phyloP scores from a whole-genome alignment of 2,113 vertebrate species.

The Oreochromis spilurus region DNA sequence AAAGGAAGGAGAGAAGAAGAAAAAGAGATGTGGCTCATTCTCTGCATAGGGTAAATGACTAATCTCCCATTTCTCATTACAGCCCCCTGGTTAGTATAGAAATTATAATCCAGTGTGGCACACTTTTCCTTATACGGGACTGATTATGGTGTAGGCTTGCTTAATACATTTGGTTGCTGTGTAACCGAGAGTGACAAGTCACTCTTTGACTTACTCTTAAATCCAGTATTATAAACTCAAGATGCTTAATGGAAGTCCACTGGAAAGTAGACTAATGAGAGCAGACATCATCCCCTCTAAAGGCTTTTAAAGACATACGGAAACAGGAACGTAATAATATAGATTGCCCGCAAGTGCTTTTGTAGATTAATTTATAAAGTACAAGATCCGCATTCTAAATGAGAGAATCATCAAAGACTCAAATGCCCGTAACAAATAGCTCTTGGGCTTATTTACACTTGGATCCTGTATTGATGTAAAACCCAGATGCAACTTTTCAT shows the following conservation, averaged over 20 bases:
- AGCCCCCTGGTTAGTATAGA: background rate
- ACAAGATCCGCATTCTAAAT: background rate
- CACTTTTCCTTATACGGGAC: slow-evolving; percentile 17
- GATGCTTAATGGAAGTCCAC: background rate
- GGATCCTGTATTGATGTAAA: background rate
- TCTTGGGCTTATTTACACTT: background rate
- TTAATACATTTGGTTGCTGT: background rate
- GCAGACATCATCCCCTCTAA: background rate
- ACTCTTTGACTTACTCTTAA: background rate
- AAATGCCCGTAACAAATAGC: background rate
- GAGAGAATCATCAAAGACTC: background rate
- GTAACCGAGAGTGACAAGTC: background rate
- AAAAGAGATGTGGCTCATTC: slow-evolving; percentile 14
- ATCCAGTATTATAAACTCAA: background rate
- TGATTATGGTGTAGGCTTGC: background rate
- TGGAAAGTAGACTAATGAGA: background rate
- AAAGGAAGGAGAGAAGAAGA: background rate
- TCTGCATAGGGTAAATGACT: slow-evolving; percentile 35
- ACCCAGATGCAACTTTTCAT: background rate
- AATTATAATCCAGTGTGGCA: slow-evolving; percentile 36
- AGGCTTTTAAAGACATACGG: background rate
- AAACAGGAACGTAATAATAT: background rate
- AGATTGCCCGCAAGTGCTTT: background rate
- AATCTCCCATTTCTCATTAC: slow-evolving; percentile 38
- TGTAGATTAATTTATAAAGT: background rate